Evolutionary conservation across 2,797 vertebrate species (phyloP).

Genomic region (Pseudomugil tenellus): DNA sequence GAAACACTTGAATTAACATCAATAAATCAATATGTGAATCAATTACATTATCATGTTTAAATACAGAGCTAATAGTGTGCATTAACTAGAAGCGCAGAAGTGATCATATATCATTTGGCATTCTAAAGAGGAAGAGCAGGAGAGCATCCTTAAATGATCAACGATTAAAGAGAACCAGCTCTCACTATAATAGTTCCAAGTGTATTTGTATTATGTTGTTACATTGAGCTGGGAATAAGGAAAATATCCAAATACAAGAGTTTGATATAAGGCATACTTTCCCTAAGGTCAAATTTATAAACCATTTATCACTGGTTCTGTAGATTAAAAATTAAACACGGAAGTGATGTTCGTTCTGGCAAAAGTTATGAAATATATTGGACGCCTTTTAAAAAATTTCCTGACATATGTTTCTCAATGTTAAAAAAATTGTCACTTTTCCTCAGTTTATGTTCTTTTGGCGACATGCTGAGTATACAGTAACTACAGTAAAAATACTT

Average conservation of each 20-base stretch:
- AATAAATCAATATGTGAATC: constrained; percentile 89
- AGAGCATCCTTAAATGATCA: constrained; percentile 79
- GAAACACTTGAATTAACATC: constrained; percentile 88
- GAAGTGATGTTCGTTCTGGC: constrained; percentile 5
- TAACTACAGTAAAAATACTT: constrained; percentile 84
- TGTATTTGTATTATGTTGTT: constrained; percentile 38
- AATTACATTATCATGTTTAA: constrained; percentile 86
- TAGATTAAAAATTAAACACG: constrained; percentile 17
- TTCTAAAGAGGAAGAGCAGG: constrained; percentile 68
- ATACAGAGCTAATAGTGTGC: constrained; percentile 83
- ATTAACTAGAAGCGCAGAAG: constrained; percentile 73
- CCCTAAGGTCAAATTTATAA: constrained; percentile 13
- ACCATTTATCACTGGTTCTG: not conserved
- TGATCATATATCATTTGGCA: constrained; percentile 77
- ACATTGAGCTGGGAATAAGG: constrained; percentile 12
- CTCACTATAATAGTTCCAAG: constrained; percentile 67
- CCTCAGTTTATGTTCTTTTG: not conserved
- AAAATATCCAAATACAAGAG: constrained; percentile 25
- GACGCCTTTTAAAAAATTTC: not conserved
- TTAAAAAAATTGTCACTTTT: too few relatives aligned
- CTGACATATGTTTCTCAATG: not conserved
- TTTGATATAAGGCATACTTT: constrained; percentile 37
- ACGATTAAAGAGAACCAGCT: constrained; percentile 69
- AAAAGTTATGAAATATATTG: not conserved
- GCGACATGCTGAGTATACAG: constrained; percentile 39